Base-by-base conservation (phyloP, 2,113 vertebrate genomes). In the Actenoides lindsayi region DNA sequence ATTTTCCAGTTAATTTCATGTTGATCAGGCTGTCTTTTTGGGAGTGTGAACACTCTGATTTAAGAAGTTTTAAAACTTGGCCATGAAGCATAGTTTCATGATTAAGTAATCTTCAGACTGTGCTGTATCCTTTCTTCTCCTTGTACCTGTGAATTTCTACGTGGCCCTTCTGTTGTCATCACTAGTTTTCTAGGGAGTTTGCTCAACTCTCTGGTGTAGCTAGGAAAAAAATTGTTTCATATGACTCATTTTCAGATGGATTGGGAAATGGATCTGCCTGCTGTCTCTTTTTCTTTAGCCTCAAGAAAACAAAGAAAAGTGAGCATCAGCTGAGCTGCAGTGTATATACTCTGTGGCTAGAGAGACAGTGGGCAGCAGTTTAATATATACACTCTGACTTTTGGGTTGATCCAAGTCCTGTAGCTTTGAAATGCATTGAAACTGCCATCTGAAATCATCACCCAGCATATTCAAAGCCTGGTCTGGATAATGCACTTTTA, bases 61-160 rank as follows among this genome's bases (percentile, higher is more conserved):
- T 30, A 63, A 50, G 60, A 4, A 21, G 6, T 50, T 24, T 63
- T 65, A n/a, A 88, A 31, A 25, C 14, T 53, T 42, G 27, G 2
- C 8, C 39, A 3, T 21, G 17, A 75, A 42, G 6, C 0, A 0
- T 44, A 37, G 6, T 27, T 89, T 70, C 69, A 41, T 6, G 17
- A 7, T 33, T 51, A 21, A 39, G 50, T 16, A 19, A 81, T 74
- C n/a, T n/a, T 75, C n/a, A 67, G 81, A 37, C 13, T 76, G 21
- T 30, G 13, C 27, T 56, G 21, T 5, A 19, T 31, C 15, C 19
- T 48, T 53, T 68, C 9, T 8, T 71, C 4, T 41, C 8, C 12
- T 19, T 53, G 13, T 59, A 70, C 11, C 11, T 53, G 7, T n/a
- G 16, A 37, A 41, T 11, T 67, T 68, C 21, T 17, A 10, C 14